Percentiles rank a stretch among this genome's conserved stretches.
These are phyloP conservation scores for Micronisus gabar DNA, from an alignment of 2,113 vertebrate species.

Conservation along the genomic window DNA sequence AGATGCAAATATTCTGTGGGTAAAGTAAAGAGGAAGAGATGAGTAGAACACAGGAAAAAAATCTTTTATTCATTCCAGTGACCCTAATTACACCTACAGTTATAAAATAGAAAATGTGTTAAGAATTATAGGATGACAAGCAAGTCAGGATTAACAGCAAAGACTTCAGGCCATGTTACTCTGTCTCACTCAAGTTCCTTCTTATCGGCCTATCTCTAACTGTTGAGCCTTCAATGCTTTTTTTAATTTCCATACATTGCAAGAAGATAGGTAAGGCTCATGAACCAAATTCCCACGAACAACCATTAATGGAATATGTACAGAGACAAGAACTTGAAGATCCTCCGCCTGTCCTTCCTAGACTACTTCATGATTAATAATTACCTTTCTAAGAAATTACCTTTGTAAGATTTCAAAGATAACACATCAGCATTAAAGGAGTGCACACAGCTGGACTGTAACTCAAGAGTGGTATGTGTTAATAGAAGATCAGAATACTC, in stretches of 20 bases:
- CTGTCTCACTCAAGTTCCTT: not conserved
- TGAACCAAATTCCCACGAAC: not conserved
- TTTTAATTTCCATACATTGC: not conserved
- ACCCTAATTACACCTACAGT: not conserved
- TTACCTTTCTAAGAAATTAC: not conserved
- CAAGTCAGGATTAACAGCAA: not conserved
- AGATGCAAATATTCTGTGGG: not conserved
- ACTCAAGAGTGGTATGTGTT: not conserved
- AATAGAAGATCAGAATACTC: not conserved
- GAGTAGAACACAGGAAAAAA: not conserved
- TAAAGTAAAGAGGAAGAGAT: not conserved
- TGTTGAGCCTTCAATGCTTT: not conserved
- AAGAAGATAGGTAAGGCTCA: not conserved
- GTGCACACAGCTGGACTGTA: not conserved
- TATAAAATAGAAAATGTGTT: not conserved
- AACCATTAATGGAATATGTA: not conserved
- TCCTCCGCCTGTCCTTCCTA: not conserved
- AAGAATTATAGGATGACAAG: not conserved
- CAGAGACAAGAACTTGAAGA: not conserved
- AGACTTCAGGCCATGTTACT: not conserved
- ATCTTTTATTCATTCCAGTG: not conserved
- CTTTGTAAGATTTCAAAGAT: not conserved
- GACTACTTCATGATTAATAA: not conserved
- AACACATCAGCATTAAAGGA: not conserved
- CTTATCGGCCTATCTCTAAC: not conserved